Conservation (phyloP, 2,113 vertebrate species). For the Turdus rufiventris region DNA sequence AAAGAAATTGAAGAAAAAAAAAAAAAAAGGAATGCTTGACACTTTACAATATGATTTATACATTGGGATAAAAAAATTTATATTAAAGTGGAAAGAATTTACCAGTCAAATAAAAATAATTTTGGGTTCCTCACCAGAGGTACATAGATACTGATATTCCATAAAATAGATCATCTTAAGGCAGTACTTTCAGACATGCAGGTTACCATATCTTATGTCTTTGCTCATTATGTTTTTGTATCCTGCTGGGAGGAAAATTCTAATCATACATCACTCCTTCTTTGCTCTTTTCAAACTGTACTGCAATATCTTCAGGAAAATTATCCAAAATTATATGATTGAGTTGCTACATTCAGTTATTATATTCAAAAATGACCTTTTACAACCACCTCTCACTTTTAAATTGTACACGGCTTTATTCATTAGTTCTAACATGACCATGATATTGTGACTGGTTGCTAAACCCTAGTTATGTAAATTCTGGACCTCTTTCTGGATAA, state of each 20-base stretch:
- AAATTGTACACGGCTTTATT: not conserved
- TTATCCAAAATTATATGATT: not conserved
- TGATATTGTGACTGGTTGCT: not conserved
- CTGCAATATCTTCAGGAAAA: not conserved
- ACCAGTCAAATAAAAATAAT: not conserved
- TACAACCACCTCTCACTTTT: not conserved
- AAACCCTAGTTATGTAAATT: not conserved
- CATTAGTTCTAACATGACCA: not conserved
- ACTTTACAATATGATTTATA: not conserved
- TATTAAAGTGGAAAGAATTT: not conserved
- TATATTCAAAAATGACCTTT: not conserved
- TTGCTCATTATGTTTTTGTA: not conserved
- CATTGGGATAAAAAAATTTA: not conserved
- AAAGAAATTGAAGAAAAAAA: not conserved
- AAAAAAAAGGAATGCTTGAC: not conserved
- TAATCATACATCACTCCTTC: not conserved
- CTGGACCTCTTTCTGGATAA: not conserved
- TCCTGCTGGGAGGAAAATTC: not conserved
- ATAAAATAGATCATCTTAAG: not conserved
- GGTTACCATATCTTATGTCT: not conserved
- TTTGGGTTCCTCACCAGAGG: not conserved
- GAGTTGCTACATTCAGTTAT: not conserved
- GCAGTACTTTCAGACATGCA: not conserved
- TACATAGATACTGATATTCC: not conserved
- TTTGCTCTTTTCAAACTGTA: not conserved